Conservation (phyloP, 2,888 invertebrate genomes). For the Cryptus viduatorius region DNA sequence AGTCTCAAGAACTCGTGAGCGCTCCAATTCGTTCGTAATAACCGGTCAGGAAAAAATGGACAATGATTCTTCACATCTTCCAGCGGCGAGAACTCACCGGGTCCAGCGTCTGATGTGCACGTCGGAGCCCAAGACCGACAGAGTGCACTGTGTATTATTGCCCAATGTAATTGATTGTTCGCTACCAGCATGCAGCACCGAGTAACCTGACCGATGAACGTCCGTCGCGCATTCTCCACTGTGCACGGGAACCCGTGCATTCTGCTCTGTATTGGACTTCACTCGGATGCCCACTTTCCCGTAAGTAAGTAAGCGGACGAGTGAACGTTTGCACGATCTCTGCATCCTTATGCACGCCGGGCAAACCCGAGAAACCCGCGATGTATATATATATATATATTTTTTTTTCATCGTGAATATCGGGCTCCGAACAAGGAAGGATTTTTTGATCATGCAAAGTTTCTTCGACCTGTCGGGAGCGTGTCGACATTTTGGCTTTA, state of each 20-base stretch:
- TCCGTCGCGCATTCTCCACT: conserved; percentile 19
- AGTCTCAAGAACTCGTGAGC: conserved; percentile 63
- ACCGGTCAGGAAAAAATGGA: conserved; percentile 69
- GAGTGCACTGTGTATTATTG: conserved; percentile 59
- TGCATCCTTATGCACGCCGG: conserved; percentile 3
- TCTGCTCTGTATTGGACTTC: conserved; percentile 25
- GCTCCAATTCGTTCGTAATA: conserved; percentile 74
- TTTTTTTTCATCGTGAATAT: neutral
- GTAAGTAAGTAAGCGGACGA: conserved; percentile 58
- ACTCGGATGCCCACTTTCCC: conserved; percentile 53
- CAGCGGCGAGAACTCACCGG: conserved; percentile 7
- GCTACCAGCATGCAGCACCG: conserved; percentile 59
- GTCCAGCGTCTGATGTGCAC: conserved; percentile 25
- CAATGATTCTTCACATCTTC: conserved; percentile 61
- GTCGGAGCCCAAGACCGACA: neutral
- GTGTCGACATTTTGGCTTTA: neutral
- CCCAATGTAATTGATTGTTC: conserved; percentile 75
- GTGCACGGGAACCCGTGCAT: conserved; percentile 16
- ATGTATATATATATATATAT: neutral
- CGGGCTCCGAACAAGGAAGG: conserved; percentile 5
- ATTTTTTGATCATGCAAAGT: conserved; percentile 18
- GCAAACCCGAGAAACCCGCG: conserved; percentile 3
- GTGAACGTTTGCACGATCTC: conserved; percentile 42
- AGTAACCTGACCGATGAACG: conserved; percentile 52
- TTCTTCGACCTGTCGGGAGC: neutral